Percentiles rank a stretch among this genome's conserved stretches.
These are phyloP conservation scores for Bufo gargarizans DNA, from an alignment of 2,113 vertebrate genomes.

Conservation along the genomic window DNA sequence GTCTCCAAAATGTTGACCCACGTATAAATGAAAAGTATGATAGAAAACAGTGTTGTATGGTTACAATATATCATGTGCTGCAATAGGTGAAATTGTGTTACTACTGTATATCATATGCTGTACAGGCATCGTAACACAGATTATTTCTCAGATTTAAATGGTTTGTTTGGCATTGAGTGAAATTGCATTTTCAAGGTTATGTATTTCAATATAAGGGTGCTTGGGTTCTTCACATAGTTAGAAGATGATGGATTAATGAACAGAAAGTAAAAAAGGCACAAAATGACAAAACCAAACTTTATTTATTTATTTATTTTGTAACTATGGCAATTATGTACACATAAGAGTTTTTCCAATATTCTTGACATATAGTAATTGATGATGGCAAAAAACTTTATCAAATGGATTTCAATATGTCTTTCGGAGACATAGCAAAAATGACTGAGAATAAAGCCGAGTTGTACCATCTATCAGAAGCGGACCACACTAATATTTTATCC, in stretches of 20 bases:
- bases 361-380: too few species aligned
- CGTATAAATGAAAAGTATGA: constrained; percentile 33
- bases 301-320: background rate
- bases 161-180: constrained; percentile 36
- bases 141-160: constrained; percentile 43
- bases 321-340: background rate
- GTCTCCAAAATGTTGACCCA: constrained; percentile 9
- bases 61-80: constrained; percentile 29
- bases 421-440: too few species aligned
- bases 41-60: constrained; percentile 15
- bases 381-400: too few species aligned
- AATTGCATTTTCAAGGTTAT: constrained; percentile 49
- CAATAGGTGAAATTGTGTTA: constrained; percentile 29
- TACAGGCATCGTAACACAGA: constrained; percentile 24
- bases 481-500: too few species aligned
- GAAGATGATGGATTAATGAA: constrained; percentile 27
- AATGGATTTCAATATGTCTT: too few species aligned
- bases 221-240: constrained; percentile 12
- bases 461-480: too few species aligned
- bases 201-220: background rate
- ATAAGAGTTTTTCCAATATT: too few species aligned
- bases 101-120: constrained; percentile 34
- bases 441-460: too few species aligned
- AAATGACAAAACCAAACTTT: background rate
- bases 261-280: background rate